Conservation (phyloP, 2,113 vertebrate genomes). For the Larimichthys crocea region DNA sequence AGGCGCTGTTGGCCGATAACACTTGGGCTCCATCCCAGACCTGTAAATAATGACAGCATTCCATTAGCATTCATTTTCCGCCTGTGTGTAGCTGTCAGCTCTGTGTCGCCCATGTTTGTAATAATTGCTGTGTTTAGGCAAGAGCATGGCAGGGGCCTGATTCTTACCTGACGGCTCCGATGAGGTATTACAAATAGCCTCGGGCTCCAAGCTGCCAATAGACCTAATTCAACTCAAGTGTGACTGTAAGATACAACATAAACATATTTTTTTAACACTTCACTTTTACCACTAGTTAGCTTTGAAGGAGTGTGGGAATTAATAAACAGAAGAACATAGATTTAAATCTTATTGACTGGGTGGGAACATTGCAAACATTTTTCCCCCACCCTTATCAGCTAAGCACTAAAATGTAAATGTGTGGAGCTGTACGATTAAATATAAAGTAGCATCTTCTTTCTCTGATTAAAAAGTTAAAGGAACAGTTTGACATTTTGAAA, state of each 20-base stretch:
- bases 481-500: background rate
- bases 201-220: slow-evolving; percentile 60
- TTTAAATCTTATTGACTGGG: slow-evolving; percentile 39
- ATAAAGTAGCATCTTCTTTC: background rate
- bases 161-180: slow-evolving; percentile 69
- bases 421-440: background rate
- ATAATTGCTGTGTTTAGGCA: slow-evolving; percentile 78
- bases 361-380: slow-evolving; percentile 39
- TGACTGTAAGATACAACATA: slow-evolving; percentile 41
- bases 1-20: slow-evolving; percentile 76
- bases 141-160: slow-evolving; percentile 53
- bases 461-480: background rate
- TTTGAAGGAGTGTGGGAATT: slow-evolving; percentile 44
- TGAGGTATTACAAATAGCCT: slow-evolving; percentile 67
- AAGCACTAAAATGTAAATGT: slow-evolving; percentile 18
- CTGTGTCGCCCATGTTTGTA: slow-evolving; percentile 72
- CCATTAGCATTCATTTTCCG: slow-evolving; percentile 77
- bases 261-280: slow-evolving; percentile 45
- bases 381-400: background rate
- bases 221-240: slow-evolving; percentile 30
- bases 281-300: slow-evolving; percentile 10
- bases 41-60: slow-evolving; percentile 82
- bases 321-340: slow-evolving; percentile 36
- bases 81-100: slow-evolving; percentile 73
- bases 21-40: slow-evolving; percentile 77